Conservation (phyloP, 1,140 invertebrate species). For the Panagrolaimus sp. region DNA sequence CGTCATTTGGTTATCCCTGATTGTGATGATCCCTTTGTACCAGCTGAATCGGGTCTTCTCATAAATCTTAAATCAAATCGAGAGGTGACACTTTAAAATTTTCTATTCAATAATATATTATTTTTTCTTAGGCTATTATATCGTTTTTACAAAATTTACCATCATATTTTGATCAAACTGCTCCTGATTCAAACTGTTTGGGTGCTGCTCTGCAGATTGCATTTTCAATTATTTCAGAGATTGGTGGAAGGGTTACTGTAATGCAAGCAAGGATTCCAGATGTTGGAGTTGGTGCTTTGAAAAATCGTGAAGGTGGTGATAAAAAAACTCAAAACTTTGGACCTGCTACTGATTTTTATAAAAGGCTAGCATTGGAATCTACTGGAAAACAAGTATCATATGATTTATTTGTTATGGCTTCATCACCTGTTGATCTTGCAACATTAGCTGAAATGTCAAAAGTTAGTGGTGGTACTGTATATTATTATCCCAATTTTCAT, state of each 20-base stretch:
- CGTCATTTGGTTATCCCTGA: slow-evolving; percentile 87
- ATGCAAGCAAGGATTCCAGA: slow-evolving; percentile 86
- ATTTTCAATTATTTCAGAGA: slow-evolving; percentile 80
- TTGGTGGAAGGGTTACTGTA: slow-evolving; percentile 86
- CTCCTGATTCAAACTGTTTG: slow-evolving; percentile 74
- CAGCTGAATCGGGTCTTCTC: slow-evolving; percentile 74
- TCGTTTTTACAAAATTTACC: slow-evolving; percentile 78
- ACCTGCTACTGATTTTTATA: slow-evolving; percentile 96
- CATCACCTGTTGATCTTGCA: slow-evolving; percentile 85
- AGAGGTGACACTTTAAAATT: slow-evolving; percentile 59
- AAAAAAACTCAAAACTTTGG: slow-evolving; percentile 63
- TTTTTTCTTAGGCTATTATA: slow-evolving; percentile 64
- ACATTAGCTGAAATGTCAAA: slow-evolving; percentile 75
- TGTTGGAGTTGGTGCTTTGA: slow-evolving; percentile 77
- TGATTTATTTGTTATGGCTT: slow-evolving; percentile 86
- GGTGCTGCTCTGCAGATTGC: slow-evolving; percentile 86
- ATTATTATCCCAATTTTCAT: slow-evolving; percentile 86
- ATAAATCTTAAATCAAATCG: slow-evolving; percentile 81
- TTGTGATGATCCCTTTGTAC: slow-evolving; percentile 69
- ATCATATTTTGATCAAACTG: slow-evolving; percentile 67
- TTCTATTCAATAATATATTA: slow-evolving; percentile 1
- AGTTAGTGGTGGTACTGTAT: slow-evolving; percentile 86
- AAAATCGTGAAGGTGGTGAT: slow-evolving; percentile 61
- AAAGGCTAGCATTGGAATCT: slow-evolving; percentile 87
- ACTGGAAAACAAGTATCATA: slow-evolving; percentile 90